Conservation (phyloP, 2,888 invertebrate genomes). For the Lymantria monacha region DNA sequence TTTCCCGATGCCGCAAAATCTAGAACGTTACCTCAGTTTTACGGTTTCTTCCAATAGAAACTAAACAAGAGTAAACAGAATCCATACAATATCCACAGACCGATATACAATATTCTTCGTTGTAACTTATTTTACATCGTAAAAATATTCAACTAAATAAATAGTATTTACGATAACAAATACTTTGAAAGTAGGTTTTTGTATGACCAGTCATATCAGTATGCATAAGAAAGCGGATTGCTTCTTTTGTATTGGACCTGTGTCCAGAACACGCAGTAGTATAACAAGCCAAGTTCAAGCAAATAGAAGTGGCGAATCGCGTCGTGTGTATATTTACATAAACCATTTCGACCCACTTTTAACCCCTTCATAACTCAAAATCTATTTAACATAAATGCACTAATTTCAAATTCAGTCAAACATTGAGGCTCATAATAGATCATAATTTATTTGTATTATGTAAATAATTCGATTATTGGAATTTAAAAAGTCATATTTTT, state of each 20-base stretch:
- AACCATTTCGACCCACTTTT: too few species aligned
- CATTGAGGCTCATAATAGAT: too few species aligned
- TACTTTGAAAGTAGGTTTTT: neutral
- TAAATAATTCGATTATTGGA: too few species aligned
- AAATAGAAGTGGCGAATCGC: too few species aligned
- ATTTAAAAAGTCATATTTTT: too few species aligned
- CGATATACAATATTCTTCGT: neutral
- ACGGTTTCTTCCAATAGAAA: slow-evolving; percentile 26
- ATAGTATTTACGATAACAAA: neutral
- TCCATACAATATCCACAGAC: slow-evolving; percentile 26
- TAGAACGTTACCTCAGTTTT: slow-evolving; percentile 28
- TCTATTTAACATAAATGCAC: too few species aligned
- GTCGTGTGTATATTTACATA: too few species aligned
- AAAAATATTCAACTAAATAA: neutral
- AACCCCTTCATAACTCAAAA: too few species aligned
- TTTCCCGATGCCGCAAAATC: slow-evolving; percentile 10
- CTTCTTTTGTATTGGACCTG: neutral
- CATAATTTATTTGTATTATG: too few species aligned
- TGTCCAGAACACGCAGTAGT: too few species aligned
- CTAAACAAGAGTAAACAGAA: slow-evolving; percentile 19
- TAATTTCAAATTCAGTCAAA: too few species aligned
- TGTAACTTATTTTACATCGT: neutral
- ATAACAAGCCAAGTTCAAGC: too few species aligned
- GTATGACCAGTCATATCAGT: neutral
- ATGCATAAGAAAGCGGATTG: neutral